Base-by-base conservation (phyloP, 2,797 vertebrate species). In the Arremon brunneinucha region DNA sequence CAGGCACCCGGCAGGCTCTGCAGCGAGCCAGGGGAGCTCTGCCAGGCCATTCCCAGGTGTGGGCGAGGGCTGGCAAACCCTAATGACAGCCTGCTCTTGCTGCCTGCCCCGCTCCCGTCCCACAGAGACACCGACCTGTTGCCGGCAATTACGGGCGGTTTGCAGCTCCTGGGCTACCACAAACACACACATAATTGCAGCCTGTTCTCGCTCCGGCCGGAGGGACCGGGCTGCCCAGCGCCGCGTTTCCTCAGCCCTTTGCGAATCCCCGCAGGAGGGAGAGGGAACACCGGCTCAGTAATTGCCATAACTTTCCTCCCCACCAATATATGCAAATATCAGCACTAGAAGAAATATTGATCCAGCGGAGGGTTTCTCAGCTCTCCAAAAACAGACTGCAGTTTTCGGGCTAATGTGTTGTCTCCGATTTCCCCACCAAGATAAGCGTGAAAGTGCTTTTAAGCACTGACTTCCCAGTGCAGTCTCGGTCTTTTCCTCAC, bases 101-200 rank as follows among this genome's bases (percentile, higher is more conserved):
- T 23, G 47, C 60, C 52, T 19, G 82, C 92, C 80, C 69, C 2
- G 10, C 60, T 90, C 65, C 26, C 20, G 3, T 35, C 41, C 92
- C 83, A 28, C 75, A 34, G 77, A 67, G 74, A 79, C 87, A 84
- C 43, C 18, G 59, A 84, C 87, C 84, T 60, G 87, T 32, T 87
- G 92, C 87, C 41, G 35, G 87, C 89, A 92, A 95, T 96, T 92
- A 89, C 52, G 47, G 82, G 79, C 8, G 49, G 90, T 79, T 82
- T 65, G 95, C 81, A 89, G 67, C 70, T 79, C 47, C 62, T 28
- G 4, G 18, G 70, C 78, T 65, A 6, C 91, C 87, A 71, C 72
- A 81, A 83, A 78, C 83, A 43, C 0, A 59, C 70, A 62, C 70
- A 26, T 87, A 93, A 94, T 80, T 65, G 74, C 89, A 79, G 91